Percentiles rank a stretch among this genome's conserved stretches.
phyloP scores from a whole-genome alignment of 1,140 invertebrate genomes.

The Pseudomyrmex gracilis region DNA sequence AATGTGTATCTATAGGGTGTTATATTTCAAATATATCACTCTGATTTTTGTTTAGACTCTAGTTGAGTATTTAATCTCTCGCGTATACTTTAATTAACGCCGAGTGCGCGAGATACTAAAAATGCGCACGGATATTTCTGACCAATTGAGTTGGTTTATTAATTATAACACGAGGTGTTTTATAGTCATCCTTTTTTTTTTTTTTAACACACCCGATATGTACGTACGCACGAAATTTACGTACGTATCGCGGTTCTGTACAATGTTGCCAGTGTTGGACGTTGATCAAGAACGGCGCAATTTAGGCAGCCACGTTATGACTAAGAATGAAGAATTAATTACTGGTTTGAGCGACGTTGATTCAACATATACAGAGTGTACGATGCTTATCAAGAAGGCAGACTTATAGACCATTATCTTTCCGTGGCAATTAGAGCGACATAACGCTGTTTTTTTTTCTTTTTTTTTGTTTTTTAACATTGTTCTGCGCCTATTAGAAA shows the following conservation, averaged over 20 bases:
- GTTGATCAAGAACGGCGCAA: slow-evolving; percentile 53
- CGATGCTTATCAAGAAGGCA: background rate
- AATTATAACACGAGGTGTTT: background rate
- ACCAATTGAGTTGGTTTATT: no score
- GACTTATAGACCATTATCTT: background rate
- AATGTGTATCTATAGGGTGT: slow-evolving; percentile 25
- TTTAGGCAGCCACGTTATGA: slow-evolving; percentile 52
- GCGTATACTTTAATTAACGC: background rate
- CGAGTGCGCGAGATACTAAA: background rate
- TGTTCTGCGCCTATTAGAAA: background rate
- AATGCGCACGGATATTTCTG: background rate
- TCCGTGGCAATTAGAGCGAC: background rate
- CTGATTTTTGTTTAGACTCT: background rate
- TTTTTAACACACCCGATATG: background rate
- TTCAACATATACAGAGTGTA: background rate
- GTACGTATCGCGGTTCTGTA: slow-evolving; percentile 5
- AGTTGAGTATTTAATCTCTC: background rate
- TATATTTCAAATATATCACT: background rate
- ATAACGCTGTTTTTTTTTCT: background rate
- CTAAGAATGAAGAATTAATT: slow-evolving; percentile 45
- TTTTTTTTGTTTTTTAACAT: background rate
- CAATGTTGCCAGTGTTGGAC: slow-evolving; percentile 24
- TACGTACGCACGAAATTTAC: background rate
- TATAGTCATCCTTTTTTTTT: background rate
- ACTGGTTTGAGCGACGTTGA: slow-evolving; percentile 4